Evolutionary conservation across 1,140 invertebrate genomes (phyloP), one percentile per base, ranked within the genome.

Genomic region (Neodiprion pinetum): DNA sequence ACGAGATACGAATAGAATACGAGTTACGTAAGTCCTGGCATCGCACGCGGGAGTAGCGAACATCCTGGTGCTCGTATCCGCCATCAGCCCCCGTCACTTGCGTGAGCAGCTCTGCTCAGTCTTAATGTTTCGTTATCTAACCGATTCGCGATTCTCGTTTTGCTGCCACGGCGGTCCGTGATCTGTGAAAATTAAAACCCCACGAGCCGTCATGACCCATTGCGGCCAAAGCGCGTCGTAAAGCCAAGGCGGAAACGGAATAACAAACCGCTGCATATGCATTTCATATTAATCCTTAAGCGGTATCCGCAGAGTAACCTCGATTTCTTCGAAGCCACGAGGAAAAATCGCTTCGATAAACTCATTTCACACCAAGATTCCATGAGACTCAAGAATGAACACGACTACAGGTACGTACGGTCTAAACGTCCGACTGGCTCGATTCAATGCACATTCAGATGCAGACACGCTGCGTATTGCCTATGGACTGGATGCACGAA

Each of bases 11-110:
- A 69, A 21, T 21, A 40, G 48, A 40, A 48, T n/a, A 50, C 70
- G 40, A 17, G 21, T 40, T 71, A 50, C 23, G 70, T 48, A 71
- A 40, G 23, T 40, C 70, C 21, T 71, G n/a, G 53, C 21, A 40
- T 14, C 40, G 48, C 40, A 50, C 17, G 70, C 40, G 70, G 40
- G 70, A 71, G 40, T 47, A 71, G 70, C 70, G 48, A 71, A 71
- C 70, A 71, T 71, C 70, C 70, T 71, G 70, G 70, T 71, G 70
- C n/a, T 14, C 70, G 70, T 71, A 71, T 71, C 70, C 70, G 70
- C 70, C n/a, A 71, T 71, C 70, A 50, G 48, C 40, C 40, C 70
- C 70, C 70, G 70, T 47, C 9, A 21, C 40, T 69, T 69, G 67
- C 67, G 67, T 69, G 67, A 69, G 67, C 67, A 47, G n/a, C 53